These are phyloP conservation scores for Agonum fuliginosum DNA, from an alignment of 2,888 invertebrate species.

Conservation along the genomic window DNA sequence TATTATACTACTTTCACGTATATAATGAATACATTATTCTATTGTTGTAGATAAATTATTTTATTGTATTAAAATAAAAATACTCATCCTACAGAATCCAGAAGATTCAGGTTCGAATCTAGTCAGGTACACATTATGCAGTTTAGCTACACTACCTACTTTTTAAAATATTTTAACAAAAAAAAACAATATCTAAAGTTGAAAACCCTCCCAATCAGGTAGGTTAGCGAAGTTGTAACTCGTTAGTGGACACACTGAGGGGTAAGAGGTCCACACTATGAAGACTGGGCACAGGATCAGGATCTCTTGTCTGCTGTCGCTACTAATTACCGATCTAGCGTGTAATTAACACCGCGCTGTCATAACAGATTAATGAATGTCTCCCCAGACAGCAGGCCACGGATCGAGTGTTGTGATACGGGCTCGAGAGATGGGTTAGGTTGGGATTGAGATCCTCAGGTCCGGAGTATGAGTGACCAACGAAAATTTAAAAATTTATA, in stretches of 20 bases:
- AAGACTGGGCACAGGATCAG: conserved; percentile 63
- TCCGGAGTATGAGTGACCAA: neutral
- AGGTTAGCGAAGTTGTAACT: conserved; percentile 49
- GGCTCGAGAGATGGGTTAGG: conserved; percentile 2
- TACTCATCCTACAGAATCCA: too few relatives aligned
- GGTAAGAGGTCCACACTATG: conserved; percentile 1
- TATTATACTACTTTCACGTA: too few relatives aligned
- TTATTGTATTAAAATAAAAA: too few relatives aligned
- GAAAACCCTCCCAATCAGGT: neutral
- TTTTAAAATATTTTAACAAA: too few relatives aligned
- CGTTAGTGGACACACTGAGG: conserved; percentile 46
- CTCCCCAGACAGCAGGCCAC: conserved; percentile 68
- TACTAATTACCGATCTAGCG: conserved; percentile 73
- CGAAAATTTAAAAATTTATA: neutral
- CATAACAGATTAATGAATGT: conserved; percentile 74
- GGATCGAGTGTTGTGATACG: conserved; percentile 44
- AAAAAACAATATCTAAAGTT: neutral
- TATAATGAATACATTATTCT: too few relatives aligned
- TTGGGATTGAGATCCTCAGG: too few relatives aligned
- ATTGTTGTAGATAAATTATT: too few relatives aligned
- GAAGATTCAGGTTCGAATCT: too few relatives aligned
- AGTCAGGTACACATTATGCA: too few relatives aligned
- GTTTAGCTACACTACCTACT: too few relatives aligned
- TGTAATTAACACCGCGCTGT: conserved; percentile 73
- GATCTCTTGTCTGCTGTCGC: conserved; percentile 70